These are phyloP conservation scores for Alethe castanea DNA, from an alignment of 2,113 vertebrate genomes.

Conservation along the genomic window DNA sequence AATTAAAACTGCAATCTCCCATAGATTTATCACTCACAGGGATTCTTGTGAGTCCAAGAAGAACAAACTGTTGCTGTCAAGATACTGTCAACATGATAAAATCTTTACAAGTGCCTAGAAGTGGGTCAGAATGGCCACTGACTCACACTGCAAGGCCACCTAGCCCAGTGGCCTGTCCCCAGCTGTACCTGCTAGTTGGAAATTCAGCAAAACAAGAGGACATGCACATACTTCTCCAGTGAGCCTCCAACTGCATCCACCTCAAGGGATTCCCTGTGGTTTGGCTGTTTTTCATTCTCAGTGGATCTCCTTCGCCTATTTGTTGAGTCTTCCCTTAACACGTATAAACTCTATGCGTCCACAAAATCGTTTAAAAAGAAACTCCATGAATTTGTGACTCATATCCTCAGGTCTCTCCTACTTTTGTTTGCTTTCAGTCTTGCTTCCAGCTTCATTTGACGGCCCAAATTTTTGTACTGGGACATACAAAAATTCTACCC, in stretches of 20 bases:
- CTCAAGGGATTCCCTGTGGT: neutral
- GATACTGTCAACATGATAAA: neutral
- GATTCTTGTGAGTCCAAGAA: neutral
- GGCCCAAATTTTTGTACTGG: neutral
- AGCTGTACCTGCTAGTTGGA: neutral
- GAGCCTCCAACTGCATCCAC: neutral
- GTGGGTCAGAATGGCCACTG: neutral
- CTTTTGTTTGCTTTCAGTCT: neutral
- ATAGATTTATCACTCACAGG: neutral
- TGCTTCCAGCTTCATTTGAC: neutral
- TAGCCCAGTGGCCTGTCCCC: neutral
- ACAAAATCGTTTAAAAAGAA: neutral
- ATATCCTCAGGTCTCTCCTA: neutral
- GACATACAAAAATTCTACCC: neutral
- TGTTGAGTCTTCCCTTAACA: neutral
- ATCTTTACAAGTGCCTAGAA: neutral
- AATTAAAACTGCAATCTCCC: neutral
- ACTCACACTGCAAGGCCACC: neutral
- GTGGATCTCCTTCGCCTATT: neutral
- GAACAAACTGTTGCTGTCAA: neutral
- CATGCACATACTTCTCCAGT: rapidly evolving
- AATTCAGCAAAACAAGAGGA: neutral
- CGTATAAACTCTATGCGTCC: neutral
- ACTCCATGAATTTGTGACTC: neutral
- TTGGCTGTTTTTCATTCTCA: neutral